Evolutionary conservation across 1,140 invertebrate species (phyloP).

Genomic region (Linepithema humile): DNA sequence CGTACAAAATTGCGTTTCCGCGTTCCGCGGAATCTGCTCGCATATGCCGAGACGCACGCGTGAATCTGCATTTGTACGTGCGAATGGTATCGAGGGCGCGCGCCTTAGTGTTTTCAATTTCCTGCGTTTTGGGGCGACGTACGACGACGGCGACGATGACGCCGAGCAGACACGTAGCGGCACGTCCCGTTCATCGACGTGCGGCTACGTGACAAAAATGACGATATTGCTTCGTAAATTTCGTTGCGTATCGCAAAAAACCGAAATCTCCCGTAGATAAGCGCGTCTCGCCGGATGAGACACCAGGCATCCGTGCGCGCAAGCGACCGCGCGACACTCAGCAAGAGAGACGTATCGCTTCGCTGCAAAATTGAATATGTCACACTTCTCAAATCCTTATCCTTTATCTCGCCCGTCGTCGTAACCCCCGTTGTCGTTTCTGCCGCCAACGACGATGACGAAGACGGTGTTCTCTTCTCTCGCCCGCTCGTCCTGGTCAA

Average conservation of each 20-base stretch:
- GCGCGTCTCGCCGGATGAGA: background rate
- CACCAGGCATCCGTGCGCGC: background rate
- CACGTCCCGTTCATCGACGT: slow-evolving; percentile 45
- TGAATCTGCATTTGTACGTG: slow-evolving; percentile 22
- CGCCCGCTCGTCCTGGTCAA: background rate
- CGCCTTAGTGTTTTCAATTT: slow-evolving; percentile 49
- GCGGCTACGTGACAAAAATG: slow-evolving; percentile 47
- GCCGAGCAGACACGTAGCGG: slow-evolving; percentile 17
- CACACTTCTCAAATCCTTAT: slow-evolving; percentile 51
- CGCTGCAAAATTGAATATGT: slow-evolving; percentile 61
- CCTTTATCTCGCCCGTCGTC: slow-evolving; percentile 31
- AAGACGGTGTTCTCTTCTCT: background rate
- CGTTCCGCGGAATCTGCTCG: background rate
- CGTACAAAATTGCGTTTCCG: slow-evolving; percentile 1
- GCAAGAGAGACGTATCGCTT: slow-evolving; percentile 26
- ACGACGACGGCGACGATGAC: background rate
- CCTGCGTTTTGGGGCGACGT: slow-evolving; percentile 18
- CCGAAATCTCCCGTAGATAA: slow-evolving; percentile 25
- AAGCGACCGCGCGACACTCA: slow-evolving; percentile 11
- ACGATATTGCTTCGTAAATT: slow-evolving; percentile 36
- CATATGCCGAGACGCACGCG: background rate
- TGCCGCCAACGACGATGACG: background rate
- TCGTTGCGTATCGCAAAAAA: slow-evolving; percentile 40
- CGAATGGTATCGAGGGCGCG: background rate
- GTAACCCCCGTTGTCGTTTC: slow-evolving; percentile 13